Conservation (phyloP, 2,888 invertebrate species). For the Trichopria drosophilae region DNA sequence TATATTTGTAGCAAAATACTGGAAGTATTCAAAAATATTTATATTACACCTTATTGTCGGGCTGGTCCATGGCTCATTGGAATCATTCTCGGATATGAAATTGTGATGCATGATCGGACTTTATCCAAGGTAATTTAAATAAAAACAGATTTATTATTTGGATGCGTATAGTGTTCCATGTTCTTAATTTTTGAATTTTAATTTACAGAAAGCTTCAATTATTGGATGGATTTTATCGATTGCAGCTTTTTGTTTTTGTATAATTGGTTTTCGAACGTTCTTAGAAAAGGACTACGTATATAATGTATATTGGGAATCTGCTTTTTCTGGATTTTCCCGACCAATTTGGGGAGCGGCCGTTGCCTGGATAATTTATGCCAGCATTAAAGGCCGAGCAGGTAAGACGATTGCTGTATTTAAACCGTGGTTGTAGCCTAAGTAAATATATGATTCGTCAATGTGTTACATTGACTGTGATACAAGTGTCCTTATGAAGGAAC, state of each 20-base stretch:
- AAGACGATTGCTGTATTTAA: no score
- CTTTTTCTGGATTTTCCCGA: constrained; percentile 57
- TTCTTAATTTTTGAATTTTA: constrained; percentile 1
- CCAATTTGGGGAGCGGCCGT: constrained; percentile 60
- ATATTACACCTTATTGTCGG: constrained; percentile 29
- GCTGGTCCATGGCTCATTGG: constrained; percentile 35
- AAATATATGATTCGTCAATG: no score
- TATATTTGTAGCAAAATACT: no score
- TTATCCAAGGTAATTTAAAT: constrained; percentile 60
- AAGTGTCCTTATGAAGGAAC: no score
- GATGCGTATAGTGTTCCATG: background rate
- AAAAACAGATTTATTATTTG: constrained; percentile 27
- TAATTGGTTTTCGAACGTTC: constrained; percentile 39
- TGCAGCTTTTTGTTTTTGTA: constrained; percentile 32
- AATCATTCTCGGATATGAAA: constrained; percentile 31
- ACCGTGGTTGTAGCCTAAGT: no score
- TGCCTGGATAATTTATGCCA: constrained; percentile 62
- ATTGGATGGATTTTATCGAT: constrained; percentile 37
- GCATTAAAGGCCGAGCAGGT: constrained; percentile 61
- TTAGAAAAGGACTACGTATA: constrained; percentile 49
- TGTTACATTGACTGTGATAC: no score
- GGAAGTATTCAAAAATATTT: constrained; percentile 19
- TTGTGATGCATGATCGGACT: constrained; percentile 27
- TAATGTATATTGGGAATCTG: constrained; percentile 49
- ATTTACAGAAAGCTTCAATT: constrained; percentile 24